A percentile compares a stretch with the other conserved stretches of the same genome.
Evolutionary conservation across 1,140 invertebrate genomes (phyloP).

Genomic region (Drosophila sucinea): DNA sequence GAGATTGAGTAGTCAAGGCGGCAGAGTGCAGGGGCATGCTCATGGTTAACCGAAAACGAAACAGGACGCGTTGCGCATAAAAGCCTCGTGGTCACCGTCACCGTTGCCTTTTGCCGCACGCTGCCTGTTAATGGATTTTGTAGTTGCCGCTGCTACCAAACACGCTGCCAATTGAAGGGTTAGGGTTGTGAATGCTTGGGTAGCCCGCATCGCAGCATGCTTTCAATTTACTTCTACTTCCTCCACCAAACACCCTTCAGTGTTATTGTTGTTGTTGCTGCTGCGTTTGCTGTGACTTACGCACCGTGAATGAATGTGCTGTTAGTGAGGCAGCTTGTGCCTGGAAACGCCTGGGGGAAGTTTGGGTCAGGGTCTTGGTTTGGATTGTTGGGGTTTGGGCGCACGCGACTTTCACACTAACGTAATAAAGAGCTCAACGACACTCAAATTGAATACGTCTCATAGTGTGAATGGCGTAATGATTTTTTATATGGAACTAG

Average conservation of each 20-base stretch:
- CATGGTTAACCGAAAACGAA: constrained; percentile 80
- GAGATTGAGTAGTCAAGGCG: constrained; percentile 65
- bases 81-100: constrained; percentile 65
- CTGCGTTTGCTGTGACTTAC: constrained; percentile 67
- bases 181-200: constrained; percentile 59
- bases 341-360: constrained; percentile 4
- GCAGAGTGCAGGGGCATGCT: constrained; percentile 64
- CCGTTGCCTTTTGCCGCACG: constrained; percentile 58
- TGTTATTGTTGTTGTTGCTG: constrained; percentile 47
- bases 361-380: constrained; percentile 1
- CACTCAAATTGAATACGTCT: constrained; percentile 82
- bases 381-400: constrained; percentile 39
- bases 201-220: constrained; percentile 65
- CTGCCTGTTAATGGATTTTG: constrained; percentile 78
- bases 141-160: constrained; percentile 50
- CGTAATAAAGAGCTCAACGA: constrained; percentile 83
- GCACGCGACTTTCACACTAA: constrained; percentile 81
- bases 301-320: constrained; percentile 77
- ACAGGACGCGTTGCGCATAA: constrained; percentile 79
- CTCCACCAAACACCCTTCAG: constrained; percentile 44
- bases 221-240: constrained; percentile 77
- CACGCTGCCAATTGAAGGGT: constrained; percentile 54
- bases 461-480: constrained; percentile 80
- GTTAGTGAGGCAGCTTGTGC: constrained; percentile 26
- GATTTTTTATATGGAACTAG: constrained; percentile 80